Conservation (phyloP, 2,113 vertebrate genomes). For the Phycodurus eques region DNA sequence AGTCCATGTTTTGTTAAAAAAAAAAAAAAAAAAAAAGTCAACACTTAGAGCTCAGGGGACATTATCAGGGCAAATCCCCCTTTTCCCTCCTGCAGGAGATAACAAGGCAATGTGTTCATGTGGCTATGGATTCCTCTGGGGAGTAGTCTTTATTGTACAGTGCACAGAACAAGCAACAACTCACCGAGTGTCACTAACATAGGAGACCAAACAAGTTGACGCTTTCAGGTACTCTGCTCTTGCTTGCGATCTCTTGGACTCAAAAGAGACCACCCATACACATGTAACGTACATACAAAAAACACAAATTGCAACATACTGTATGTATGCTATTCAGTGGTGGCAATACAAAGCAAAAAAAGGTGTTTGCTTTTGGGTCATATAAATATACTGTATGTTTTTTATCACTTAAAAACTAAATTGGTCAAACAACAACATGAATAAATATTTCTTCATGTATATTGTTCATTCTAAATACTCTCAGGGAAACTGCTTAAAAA, state of each 20-base stretch:
- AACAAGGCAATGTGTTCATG: not conserved
- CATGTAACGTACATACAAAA: not conserved
- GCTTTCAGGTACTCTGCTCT: not conserved
- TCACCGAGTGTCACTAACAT: not conserved
- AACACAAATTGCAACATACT: not conserved
- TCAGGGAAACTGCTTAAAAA: constrained; percentile 79
- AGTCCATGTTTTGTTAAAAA: not conserved
- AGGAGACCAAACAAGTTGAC: not conserved
- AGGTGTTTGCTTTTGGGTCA: constrained; percentile 16
- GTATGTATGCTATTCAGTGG: not conserved
- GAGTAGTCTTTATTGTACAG: not conserved
- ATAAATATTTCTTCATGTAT: constrained; percentile 30
- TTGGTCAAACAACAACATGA: constrained; percentile 58
- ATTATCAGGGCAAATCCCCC: not conserved
- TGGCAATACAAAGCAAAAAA: not conserved
- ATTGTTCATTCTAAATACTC: constrained; percentile 63
- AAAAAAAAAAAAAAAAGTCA: not conserved
- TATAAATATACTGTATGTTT: constrained; percentile 25
- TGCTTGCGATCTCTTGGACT: not conserved
- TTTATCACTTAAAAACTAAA: constrained; percentile 35
- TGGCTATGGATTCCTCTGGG: not conserved
- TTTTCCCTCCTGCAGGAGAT: not conserved
- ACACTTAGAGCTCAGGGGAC: not conserved
- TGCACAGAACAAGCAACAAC: not conserved
- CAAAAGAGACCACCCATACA: not conserved